phyloP scores from a whole-genome alignment of 2,888 invertebrate species.

The Dorcus parallelipipedus region DNA sequence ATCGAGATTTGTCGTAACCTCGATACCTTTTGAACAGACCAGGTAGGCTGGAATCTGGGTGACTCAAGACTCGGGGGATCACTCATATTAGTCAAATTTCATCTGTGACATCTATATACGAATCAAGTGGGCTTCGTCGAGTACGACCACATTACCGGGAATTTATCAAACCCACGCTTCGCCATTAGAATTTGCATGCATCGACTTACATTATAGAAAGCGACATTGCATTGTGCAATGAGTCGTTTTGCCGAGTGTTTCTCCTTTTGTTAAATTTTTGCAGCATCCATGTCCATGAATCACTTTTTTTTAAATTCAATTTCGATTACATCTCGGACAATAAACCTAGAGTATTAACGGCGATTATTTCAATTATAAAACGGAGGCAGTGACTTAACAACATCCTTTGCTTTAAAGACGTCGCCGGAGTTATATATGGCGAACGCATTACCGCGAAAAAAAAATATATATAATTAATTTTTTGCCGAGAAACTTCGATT shows the following conservation, averaged over 20 bases:
- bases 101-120: not conserved
- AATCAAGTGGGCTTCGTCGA: not conserved
- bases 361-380: no score
- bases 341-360: no score
- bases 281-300: no score
- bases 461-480: no score
- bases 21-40: not conserved
- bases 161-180: not conserved
- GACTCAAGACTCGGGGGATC: not conserved
- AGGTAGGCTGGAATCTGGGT: not conserved
- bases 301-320: no score
- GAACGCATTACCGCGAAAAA: no score
- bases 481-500: no score
- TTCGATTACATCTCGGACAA: no score
- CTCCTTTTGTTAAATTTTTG: no score
- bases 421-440: no score
- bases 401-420: no score
- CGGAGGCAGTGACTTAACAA: no score
- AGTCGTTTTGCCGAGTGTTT: not conserved
- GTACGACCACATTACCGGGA: not conserved
- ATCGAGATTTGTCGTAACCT: not conserved
- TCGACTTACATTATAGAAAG: not conserved
- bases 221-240: not conserved
- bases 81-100: constrained; percentile 1
- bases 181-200: not conserved